Evolutionary conservation across 2,113 vertebrate species (phyloP).

Genomic region (Ailuropoda melanoleuca): DNA sequence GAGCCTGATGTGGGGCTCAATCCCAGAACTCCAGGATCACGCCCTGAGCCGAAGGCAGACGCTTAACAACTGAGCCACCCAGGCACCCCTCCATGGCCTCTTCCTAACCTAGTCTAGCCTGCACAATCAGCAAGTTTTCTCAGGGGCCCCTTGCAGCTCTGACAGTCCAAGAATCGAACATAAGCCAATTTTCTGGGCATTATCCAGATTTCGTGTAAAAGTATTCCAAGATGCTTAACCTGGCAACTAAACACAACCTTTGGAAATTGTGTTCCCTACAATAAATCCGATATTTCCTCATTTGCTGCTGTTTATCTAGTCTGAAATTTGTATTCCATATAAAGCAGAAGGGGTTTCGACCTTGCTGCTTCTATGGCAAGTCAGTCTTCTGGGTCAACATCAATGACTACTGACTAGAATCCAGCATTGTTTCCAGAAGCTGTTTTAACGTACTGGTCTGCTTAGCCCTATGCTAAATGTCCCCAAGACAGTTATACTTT

Average conservation of each 20-base stretch:
- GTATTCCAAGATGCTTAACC: background rate
- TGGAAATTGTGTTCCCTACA: background rate
- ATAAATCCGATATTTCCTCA: background rate
- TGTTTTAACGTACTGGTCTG: background rate
- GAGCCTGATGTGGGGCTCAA: too few relatives aligned
- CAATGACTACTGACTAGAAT: background rate
- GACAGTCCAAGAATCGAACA: background rate
- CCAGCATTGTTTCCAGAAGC: background rate
- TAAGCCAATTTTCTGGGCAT: background rate
- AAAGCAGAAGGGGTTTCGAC: background rate
- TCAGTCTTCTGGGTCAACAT: background rate
- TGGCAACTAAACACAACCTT: background rate
- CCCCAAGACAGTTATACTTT: background rate
- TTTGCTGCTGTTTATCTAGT: background rate
- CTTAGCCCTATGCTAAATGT: background rate
- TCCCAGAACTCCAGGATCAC: too few relatives aligned
- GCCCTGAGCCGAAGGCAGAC: too few relatives aligned
- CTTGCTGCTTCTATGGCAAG: background rate
- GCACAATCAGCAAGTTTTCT: background rate
- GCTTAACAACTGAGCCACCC: too few relatives aligned
- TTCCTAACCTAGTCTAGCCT: background rate
- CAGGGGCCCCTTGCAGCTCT: background rate
- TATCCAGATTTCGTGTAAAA: background rate
- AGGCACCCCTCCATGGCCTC: background rate
- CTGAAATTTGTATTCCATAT: background rate